Base-by-base conservation (phyloP, 2,113 vertebrate genomes). In the Paradoxurus hermaphroditus region DNA sequence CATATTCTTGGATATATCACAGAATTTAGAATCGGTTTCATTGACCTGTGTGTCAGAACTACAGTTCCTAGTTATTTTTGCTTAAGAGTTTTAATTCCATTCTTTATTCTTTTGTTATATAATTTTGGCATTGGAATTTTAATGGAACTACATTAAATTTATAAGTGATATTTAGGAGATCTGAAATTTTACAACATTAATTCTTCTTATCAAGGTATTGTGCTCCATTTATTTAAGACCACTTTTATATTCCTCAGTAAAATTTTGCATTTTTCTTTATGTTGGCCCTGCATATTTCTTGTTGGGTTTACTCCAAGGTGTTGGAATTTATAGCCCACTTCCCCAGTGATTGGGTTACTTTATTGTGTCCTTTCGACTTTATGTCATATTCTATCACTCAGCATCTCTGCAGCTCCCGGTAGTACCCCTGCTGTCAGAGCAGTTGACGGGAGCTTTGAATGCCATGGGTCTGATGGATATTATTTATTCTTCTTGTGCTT, bases 401-500 rank as follows among this genome's bases (percentile, higher is more conserved):
- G 70, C 36, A 10, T 72, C 82, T 49, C 46, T 49, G 36, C 2
- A 15, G 86, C 14, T 79, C 39, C 84, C 0, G 1, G 56, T 53
- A 49, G 16, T 10, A 27, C 34, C 31, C 2, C 44, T 73, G 44
- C 29, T 10, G 44, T 93, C 39, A n/a, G 36, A 51, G 79, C 29
- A 46, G 90, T 27, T 34, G 77, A 85, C 25, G n/a, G 89, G 51
- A 82, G 16, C 56, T 96, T 82, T 41, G 77, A 59, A 51, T 81
- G 77, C 44, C 85, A 12, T 16, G n/a, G 62, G 56, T 87, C 85
- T 65, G 44, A 53, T 29, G 67, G 41, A n/a, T 63, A 36, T 78
- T 91, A 70, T 94, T 97, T 95, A 65, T 86, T 96, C 77, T 87
- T 88, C 70, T 39, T n/a, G 34, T n/a, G 16, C 83, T 77, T 56